A percentile compares a stretch with the other conserved stretches of the same genome.
Conservation (phyloP, 2,113 vertebrate species). For the Nettapus auritus region DNA sequence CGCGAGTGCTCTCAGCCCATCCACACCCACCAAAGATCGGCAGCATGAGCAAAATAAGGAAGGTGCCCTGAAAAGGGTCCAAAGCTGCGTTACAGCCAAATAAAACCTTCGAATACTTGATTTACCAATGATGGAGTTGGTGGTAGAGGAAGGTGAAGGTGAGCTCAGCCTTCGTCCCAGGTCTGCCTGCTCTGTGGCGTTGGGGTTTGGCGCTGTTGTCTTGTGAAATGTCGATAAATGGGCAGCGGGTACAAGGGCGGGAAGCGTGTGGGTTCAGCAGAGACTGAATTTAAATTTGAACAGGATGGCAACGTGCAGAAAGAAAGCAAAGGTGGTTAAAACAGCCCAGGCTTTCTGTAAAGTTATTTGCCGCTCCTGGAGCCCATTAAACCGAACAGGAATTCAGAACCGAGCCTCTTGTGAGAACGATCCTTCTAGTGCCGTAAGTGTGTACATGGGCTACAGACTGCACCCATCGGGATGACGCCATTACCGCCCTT, state of each 20-base stretch:
- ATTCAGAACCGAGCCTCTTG: not conserved
- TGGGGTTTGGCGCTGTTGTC: accelerated
- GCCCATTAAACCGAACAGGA: not conserved
- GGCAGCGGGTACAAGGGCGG: not conserved
- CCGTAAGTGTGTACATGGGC: not conserved
- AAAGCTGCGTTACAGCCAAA: not conserved
- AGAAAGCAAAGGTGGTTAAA: not conserved
- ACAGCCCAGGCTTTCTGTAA: not conserved
- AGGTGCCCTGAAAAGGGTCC: not conserved
- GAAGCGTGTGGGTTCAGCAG: not conserved
- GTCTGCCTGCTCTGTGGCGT: not conserved
- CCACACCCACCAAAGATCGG: not conserved
- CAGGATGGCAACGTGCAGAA: not conserved
- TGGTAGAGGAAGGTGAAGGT: not conserved
- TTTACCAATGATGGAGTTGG: not conserved
- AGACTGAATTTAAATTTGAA: not conserved
- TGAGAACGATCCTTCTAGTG: not conserved
- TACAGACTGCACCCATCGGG: not conserved
- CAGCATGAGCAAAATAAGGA: not conserved
- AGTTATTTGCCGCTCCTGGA: not conserved
- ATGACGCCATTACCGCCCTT: constrained; percentile 35
- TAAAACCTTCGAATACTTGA: not conserved
- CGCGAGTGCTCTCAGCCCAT: not conserved
- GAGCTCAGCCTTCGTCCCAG: not conserved
- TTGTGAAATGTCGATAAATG: not conserved